Conservation (phyloP, 1,140 invertebrate species). For the Bombus ignitus region DNA sequence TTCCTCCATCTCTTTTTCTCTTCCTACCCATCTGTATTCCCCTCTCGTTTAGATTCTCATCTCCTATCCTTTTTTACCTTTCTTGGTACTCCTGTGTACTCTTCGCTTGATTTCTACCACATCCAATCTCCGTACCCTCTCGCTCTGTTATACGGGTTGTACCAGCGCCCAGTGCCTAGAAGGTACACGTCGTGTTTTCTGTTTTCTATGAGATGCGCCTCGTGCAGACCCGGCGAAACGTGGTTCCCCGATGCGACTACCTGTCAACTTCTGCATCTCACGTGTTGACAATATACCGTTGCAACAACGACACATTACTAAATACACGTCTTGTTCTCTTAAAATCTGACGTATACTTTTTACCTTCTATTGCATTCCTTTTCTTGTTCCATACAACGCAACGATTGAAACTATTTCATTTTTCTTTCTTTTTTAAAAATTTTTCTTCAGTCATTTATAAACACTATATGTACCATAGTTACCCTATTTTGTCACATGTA, state of each 20-base stretch:
- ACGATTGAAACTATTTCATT: neutral
- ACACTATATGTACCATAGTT: neutral
- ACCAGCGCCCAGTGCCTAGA: neutral
- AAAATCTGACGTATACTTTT: neutral
- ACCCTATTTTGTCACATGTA: neutral
- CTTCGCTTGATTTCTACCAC: slow-evolving; percentile 22
- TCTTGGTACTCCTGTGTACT: neutral
- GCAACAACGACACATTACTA: slow-evolving; percentile 11
- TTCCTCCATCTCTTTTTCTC: slow-evolving; percentile 10
- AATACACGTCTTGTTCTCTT: neutral
- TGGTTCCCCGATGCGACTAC: slow-evolving; percentile 43
- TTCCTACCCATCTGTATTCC: neutral
- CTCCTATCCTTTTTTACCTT: slow-evolving; percentile 12
- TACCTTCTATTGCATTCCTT: neutral
- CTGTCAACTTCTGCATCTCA: slow-evolving; percentile 29
- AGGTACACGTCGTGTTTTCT: slow-evolving; percentile 34
- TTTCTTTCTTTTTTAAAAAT: neutral
- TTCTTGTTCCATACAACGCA: neutral
- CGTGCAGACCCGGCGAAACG: slow-evolving; percentile 56
- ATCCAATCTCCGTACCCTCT: slow-evolving; percentile 31
- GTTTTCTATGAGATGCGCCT: slow-evolving; percentile 33
- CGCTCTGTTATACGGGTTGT: neutral
- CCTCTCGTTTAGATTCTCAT: slow-evolving; percentile 5
- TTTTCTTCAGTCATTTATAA: neutral
- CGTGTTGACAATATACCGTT: slow-evolving; percentile 12